Base-by-base conservation (phyloP, 2,888 invertebrate species). In the Philonicus albiceps region DNA sequence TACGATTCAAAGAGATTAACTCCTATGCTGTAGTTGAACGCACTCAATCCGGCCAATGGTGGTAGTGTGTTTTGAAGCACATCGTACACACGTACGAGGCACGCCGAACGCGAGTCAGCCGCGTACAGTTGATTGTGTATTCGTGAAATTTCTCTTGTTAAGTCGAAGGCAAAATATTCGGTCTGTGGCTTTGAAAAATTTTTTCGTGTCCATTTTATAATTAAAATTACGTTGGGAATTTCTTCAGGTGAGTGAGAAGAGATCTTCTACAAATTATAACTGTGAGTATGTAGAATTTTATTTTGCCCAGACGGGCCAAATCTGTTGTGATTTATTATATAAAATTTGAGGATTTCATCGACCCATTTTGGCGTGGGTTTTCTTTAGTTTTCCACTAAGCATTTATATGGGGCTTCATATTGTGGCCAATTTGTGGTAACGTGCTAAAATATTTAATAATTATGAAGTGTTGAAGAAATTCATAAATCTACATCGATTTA, bases 181-280 rank as follows among this genome's bases (percentile, higher is more conserved):
- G 74, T 85, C 75, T 75, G 75, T 75, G 75, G 53, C 49, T 73
- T 49, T 74, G 74, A 89, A 89, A 88, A 88, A 88, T 87, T 87
- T 87, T 88, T 87, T 88, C 86, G 89, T 88, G 87, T 87, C 89
- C 88, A 91, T 90, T 90, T 90, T 90, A 89, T 87, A 88, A 78
- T 84, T 88, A 88, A 89, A 90, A 90, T 90, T 89, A 89, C 89
- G 88, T 88, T 87, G 88, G 88, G 89, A 89, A 90, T 89, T 90
- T 86, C n/a, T 90, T 91, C 90, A 90, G 90, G 90, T 90, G 88
- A 91, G 90, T 90, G 88, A 89, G 89, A 90, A 90, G 89, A 90
- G 89, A 86, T 88, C 81, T 90, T 91, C 90, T 90, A 90, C 86
- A 88, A 90, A 89, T 88, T 88, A 89, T 91, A 88, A 88, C 81